phyloP scores from a whole-genome alignment of 2,113 vertebrate genomes.

The Ammodramus savannarum region DNA sequence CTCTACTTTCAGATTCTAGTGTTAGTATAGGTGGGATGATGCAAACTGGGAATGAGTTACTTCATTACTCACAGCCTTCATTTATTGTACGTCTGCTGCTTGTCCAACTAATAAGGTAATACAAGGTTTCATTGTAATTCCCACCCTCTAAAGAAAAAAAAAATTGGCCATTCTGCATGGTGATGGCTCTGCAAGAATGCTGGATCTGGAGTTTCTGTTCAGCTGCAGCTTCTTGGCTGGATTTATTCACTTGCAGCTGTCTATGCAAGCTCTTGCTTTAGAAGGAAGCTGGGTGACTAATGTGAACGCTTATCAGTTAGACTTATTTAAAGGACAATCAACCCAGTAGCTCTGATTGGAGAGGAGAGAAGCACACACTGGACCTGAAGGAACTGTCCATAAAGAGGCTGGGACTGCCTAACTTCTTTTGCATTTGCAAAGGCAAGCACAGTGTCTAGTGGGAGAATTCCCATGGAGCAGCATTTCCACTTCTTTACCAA shows the following conservation, averaged over 20 bases:
- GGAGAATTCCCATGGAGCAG: not conserved
- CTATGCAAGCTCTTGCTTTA: not conserved
- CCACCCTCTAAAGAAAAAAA: not conserved
- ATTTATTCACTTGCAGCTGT: not conserved
- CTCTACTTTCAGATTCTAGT: not conserved
- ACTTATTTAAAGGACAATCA: fast-evolving
- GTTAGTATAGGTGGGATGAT: not conserved
- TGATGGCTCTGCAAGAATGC: not conserved
- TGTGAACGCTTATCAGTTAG: no score
- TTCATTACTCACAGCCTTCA: not conserved
- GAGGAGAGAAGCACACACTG: not conserved
- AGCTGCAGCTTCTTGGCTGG: not conserved
- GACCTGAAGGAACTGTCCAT: not conserved
- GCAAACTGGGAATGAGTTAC: not conserved
- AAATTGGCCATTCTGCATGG: fast-evolving
- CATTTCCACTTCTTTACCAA: not conserved
- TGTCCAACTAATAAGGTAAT: not conserved
- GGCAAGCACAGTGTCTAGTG: not conserved
- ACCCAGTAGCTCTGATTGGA: not conserved
- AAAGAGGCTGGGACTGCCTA: not conserved
- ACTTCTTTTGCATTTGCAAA: not conserved
- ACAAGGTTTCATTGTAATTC: not conserved
- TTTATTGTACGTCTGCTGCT: not conserved
- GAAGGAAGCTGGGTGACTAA: fast-evolving
- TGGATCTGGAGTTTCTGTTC: not conserved